A percentile compares a stretch with the other conserved stretches of the same genome.
Conservation (phyloP, 1,140 invertebrate species). For the roundworm (Caenorhabditis elegans) region WBcel235 BX284605.5:16621501-16622000, state of each 20-base stretch:
- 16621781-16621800: not conserved
- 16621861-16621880: not conserved
- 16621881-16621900: not conserved
- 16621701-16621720: not conserved
- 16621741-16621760: not conserved
- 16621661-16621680: not conserved
- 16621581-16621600: not conserved
- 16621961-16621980: not conserved
- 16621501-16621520: not conserved
- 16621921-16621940: not conserved
- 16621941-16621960: not conserved
- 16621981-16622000: not conserved
- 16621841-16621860: slow-evolving; percentile 9
- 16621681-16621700: not conserved
- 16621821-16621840: not conserved
- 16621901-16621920: slow-evolving; percentile 2
- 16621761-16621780: not conserved
- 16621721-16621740: not conserved
- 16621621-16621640: not conserved
- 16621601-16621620: not conserved
- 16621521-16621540: too few relatives aligned
- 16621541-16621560: not conserved
- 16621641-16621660: not conserved
- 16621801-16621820: not conserved
- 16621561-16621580: not conserved